A percentile compares a stretch with the other conserved stretches of the same genome.
phyloP scores from a whole-genome alignment of 2,797 vertebrate species.

The Girardinus metallicus region DNA sequence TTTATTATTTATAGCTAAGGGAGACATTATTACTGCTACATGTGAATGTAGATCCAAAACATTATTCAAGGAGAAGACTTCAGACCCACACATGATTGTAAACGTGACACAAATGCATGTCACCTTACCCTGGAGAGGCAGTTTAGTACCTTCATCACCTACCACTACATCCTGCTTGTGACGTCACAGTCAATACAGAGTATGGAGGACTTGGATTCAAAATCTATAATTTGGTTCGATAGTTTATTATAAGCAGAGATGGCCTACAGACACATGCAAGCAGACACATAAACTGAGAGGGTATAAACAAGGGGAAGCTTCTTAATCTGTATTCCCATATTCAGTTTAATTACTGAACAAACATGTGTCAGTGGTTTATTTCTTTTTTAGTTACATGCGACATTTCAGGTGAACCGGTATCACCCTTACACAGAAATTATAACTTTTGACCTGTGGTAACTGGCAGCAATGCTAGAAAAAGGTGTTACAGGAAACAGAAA shows the following conservation, averaged over 20 bases:
- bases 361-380: not conserved
- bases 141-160: not conserved
- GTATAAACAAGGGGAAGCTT: slow-evolving; percentile 1
- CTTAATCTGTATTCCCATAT: not conserved
- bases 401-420: slow-evolving; percentile 32
- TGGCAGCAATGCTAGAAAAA: slow-evolving; percentile 7
- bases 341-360: slow-evolving; percentile 15
- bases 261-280: not conserved
- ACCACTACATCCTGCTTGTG: slow-evolving; percentile 48
- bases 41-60: not conserved
- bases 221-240: slow-evolving; percentile 5
- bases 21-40: slow-evolving; percentile 13
- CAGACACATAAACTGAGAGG: slow-evolving; percentile 4
- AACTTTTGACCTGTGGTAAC: slow-evolving; percentile 34
- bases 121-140: slow-evolving; percentile 35
- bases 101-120: slow-evolving; percentile 43
- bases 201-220: slow-evolving; percentile 1
- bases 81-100: not conserved
- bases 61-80: not conserved
- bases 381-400: slow-evolving; percentile 14
- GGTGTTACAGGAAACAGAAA: slow-evolving; percentile 56
- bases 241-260: slow-evolving; percentile 16
- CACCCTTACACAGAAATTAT: slow-evolving; percentile 33
- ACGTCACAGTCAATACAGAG: slow-evolving; percentile 32
- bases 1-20: not conserved